Percentiles rank a stretch among this genome's conserved stretches.
Conservation (phyloP, 2,888 invertebrate species). For the Malachius bipustulatus region DNA sequence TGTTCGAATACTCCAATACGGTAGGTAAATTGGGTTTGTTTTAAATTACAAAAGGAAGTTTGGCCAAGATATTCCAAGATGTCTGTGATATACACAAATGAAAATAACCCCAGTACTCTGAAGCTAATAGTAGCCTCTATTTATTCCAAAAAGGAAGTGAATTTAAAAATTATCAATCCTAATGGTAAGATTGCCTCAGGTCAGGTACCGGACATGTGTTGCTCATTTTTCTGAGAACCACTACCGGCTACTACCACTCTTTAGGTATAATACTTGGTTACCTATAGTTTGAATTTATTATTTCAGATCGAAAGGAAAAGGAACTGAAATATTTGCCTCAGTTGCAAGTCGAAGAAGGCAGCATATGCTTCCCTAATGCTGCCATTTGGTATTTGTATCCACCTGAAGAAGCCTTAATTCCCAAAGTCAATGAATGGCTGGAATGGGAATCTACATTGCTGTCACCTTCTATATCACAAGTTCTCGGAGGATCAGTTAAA, state of each 20-base stretch:
- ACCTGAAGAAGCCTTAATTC: conserved; percentile 30
- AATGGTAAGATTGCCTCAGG: conserved; percentile 24
- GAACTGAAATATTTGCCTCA: neutral
- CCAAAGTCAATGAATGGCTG: conserved; percentile 43
- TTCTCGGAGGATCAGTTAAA: conserved; percentile 41
- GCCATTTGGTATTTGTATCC: conserved; percentile 55
- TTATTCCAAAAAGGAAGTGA: conserved; percentile 46
- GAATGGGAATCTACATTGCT: conserved; percentile 55
- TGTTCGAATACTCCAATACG: too few relatives aligned
- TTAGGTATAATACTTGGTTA: too few relatives aligned
- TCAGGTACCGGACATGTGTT: neutral
- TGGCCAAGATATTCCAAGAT: too few relatives aligned
- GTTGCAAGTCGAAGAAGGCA: neutral
- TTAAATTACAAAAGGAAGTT: too few relatives aligned
- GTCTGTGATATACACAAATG: conserved; percentile 64
- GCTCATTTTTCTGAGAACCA: too few relatives aligned
- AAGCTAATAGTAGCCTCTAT: conserved; percentile 62
- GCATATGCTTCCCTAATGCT: conserved; percentile 40
- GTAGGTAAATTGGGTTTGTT: too few relatives aligned
- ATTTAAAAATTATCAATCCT: conserved; percentile 45
- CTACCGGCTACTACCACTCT: too few relatives aligned
- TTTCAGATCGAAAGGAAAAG: too few relatives aligned
- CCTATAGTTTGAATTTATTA: too few relatives aligned
- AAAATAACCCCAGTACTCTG: conserved; percentile 63
- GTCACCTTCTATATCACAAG: conserved; percentile 44